Evolutionary conservation across 2,888 invertebrate species (phyloP).

Genomic region (Troilus luridus): DNA sequence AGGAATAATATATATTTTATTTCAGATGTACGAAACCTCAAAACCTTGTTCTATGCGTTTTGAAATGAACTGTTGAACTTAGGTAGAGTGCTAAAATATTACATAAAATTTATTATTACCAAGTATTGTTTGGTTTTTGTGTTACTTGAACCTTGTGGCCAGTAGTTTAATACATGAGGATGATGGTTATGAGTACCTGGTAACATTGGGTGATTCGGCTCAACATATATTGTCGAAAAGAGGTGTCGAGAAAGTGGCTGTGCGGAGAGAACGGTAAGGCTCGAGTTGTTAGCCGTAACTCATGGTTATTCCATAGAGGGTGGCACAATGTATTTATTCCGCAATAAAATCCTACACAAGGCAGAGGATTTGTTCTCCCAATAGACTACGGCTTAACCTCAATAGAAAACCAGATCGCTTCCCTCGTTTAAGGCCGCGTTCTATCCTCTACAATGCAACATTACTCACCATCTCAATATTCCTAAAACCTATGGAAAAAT

Average conservation of each 20-base stretch:
- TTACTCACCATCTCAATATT: not conserved
- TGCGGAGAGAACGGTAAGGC: not conserved
- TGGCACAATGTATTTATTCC: not conserved
- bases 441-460: not conserved
- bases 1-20: too few relatives aligned
- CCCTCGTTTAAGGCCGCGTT: not conserved
- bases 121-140: too few relatives aligned
- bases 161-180: too few relatives aligned
- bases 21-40: too few relatives aligned
- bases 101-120: too few relatives aligned
- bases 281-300: not conserved
- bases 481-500: not conserved
- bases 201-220: not conserved
- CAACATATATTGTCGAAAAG: not conserved
- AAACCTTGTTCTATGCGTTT: too few relatives aligned
- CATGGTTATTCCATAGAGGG: not conserved
- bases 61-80: too few relatives aligned
- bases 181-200: not conserved
- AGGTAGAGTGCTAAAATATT: too few relatives aligned
- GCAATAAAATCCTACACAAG: not conserved
- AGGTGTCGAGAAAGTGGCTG: not conserved
- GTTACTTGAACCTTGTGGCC: too few relatives aligned
- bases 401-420: constrained; percentile 22
- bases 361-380: constrained; percentile 20
- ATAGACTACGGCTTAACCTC: not conserved